Evolutionary conservation across 2,113 vertebrate species (phyloP).

Genomic region (Perccottus glenii): DNA sequence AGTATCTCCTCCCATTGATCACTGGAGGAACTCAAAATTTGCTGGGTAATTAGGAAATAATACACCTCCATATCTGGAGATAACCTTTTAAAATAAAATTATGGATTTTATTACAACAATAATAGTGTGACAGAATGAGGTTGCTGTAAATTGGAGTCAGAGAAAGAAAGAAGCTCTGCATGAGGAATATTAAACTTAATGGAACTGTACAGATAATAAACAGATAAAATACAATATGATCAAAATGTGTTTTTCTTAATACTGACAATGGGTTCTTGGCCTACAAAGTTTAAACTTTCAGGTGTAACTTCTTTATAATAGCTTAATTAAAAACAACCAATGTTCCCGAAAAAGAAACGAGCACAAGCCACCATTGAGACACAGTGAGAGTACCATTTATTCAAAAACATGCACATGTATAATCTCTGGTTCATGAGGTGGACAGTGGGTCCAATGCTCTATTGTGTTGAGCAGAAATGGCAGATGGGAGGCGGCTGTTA

Average conservation of each 20-base stretch:
- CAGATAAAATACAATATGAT: too few species aligned
- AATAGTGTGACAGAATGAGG: neutral
- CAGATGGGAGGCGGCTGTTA: constrained; percentile 42
- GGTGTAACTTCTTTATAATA: too few species aligned
- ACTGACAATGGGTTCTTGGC: too few species aligned
- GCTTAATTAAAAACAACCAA: too few species aligned
- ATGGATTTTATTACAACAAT: neutral
- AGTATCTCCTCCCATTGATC: neutral
- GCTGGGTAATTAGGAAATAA: neutral
- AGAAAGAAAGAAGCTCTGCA: neutral
- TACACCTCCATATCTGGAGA: neutral
- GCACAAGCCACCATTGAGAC: too few species aligned
- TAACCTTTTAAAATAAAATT: constrained; percentile 1
- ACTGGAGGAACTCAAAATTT: neutral
- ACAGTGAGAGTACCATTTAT: neutral
- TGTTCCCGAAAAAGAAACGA: too few species aligned
- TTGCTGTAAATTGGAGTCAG: neutral
- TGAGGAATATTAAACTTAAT: neutral
- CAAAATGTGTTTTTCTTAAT: too few species aligned
- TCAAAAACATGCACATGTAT: neutral
- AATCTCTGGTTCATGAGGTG: constrained; percentile 25
- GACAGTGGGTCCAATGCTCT: neutral
- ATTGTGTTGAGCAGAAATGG: constrained; percentile 33
- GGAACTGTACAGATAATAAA: neutral
- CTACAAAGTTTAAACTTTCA: too few species aligned